Percentiles rank a stretch among this genome's conserved stretches.
Conservation (phyloP, 2,888 invertebrate species). For the Macropis europaea region DNA sequence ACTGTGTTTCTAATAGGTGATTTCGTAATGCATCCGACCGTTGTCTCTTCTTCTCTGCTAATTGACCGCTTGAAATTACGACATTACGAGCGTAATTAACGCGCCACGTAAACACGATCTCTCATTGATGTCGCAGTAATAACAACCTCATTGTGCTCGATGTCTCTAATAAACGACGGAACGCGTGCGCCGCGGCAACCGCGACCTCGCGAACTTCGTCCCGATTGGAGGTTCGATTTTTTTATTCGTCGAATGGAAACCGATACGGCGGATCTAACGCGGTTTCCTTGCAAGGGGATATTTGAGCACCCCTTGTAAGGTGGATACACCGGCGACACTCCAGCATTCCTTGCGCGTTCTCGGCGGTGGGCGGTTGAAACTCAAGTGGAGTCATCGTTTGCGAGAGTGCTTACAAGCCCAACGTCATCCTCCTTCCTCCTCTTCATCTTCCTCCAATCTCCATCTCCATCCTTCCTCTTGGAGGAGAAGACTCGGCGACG, state of each 20-base stretch:
- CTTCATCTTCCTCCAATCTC: conserved; percentile 57
- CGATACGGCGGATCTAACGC: conserved; percentile 14
- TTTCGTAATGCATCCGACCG: conserved; percentile 24
- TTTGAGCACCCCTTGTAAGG: conserved; percentile 70
- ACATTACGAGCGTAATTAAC: conserved; percentile 35
- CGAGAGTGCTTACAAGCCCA: conserved; percentile 73
- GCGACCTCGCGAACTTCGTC: too few species aligned
- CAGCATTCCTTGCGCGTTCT: conserved; percentile 72
- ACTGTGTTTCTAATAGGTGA: conserved; percentile 41
- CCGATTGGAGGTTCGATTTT: background rate
- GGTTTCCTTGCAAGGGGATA: conserved; percentile 47
- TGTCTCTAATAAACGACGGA: background rate
- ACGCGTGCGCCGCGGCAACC: background rate
- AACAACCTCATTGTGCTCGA: background rate
- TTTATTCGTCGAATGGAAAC: background rate
- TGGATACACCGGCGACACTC: conserved; percentile 71
- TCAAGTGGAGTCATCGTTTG: conserved; percentile 76
- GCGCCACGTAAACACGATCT: conserved; percentile 23
- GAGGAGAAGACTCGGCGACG: conserved; percentile 63
- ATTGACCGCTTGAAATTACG: conserved; percentile 41
- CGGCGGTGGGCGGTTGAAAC: conserved; percentile 66
- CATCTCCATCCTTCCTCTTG: conserved; percentile 53
- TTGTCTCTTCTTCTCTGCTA: background rate
- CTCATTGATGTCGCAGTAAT: background rate
- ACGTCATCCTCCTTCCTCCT: conserved; percentile 64